Evolutionary conservation across 2,113 vertebrate genomes (phyloP).

Genomic region (Neomonachus schauinslandi): DNA sequence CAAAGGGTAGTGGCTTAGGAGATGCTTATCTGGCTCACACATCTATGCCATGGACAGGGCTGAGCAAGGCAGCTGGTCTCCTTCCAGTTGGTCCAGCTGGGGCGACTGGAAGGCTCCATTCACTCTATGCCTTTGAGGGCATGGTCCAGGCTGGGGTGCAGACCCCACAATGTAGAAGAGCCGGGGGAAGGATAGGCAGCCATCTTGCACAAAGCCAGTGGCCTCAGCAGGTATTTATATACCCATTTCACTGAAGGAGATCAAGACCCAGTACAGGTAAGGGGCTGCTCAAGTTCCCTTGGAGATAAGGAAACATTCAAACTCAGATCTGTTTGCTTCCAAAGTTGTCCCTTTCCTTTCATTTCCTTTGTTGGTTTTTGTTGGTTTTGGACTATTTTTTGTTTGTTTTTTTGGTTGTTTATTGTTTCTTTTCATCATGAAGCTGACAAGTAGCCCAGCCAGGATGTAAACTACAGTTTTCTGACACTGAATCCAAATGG

Average conservation of each 20-base stretch:
- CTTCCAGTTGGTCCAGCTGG: neutral
- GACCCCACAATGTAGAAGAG: neutral
- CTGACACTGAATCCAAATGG: neutral
- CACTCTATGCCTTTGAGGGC: rapidly evolving
- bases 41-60: neutral
- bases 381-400: neutral
- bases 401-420: neutral
- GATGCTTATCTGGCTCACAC: neutral
- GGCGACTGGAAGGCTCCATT: neutral
- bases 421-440: neutral
- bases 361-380: neutral
- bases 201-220: neutral
- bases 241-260: neutral
- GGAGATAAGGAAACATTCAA: neutral
- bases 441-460: neutral
- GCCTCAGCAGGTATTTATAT: rapidly evolving
- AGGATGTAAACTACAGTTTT: neutral
- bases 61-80: no score
- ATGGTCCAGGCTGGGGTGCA: no score
- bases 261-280: neutral
- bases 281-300: neutral
- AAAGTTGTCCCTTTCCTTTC: neutral
- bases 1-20: neutral
- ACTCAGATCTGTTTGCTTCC: neutral
- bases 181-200: rapidly evolving